Evolutionary conservation across 2,888 invertebrate genomes (phyloP), one percentile per base, ranked within the genome.

Genomic region (Rhyacophila evoluta): DNA sequence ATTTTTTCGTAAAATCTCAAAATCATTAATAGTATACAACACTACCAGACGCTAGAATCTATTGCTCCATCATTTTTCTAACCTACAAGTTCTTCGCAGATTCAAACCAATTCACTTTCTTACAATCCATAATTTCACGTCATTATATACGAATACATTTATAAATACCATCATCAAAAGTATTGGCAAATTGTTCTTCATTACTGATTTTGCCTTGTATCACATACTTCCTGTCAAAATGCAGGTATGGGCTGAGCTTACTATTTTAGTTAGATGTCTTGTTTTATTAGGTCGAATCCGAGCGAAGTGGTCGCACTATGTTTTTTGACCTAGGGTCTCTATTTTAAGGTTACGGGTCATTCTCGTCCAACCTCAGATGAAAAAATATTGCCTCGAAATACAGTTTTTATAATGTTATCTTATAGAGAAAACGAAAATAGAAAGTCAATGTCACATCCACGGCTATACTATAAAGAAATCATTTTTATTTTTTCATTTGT

Each of bases 211-310:
- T 55, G 19, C 15, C 55, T 55, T 55, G 55, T 55, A 55, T 55
- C 55, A 55, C 55, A 55, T 19, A 55, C 55, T 55, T 19, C 55
- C 25, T 55, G 55, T 55, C 55, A 55, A 55, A 55, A 19, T 19
- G 55, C 25, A 55, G 55, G 55, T 55, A 55, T 55, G 55, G 55
- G 55, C 55, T 19, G 55, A 8, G 19, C 25, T 19, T 55, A 55
- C 55, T 55, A 55, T 55, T 55, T 55, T 55, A 55, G 55, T 55
- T 55, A 55, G 19, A 55, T 19, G 55, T 55, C 55, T 55, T 55
- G 55, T 55, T 55, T 55, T 55, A 55, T 55, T 55, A 55, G 55
- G 55, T 55, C 55, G 19, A 55, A 55, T 8, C 55, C 55, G 15
- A 55, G 19, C 15, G 55, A 55, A 55, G 55, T 55, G 55, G 55